phyloP scores from a whole-genome alignment of 1,140 invertebrate genomes.

The Brachionus calyciflorus region DNA sequence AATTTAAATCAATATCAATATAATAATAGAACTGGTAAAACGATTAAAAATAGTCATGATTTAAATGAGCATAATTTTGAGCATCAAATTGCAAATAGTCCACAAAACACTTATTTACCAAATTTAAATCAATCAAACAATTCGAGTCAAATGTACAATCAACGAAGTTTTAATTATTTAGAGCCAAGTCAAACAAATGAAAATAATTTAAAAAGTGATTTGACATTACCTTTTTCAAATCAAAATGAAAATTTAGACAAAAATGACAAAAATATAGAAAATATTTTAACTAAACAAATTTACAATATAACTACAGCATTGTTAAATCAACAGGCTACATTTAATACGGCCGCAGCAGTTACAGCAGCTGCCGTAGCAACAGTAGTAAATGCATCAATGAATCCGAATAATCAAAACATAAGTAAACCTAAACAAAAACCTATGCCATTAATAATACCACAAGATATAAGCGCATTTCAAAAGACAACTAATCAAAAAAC shows the following conservation, averaged over 20 bases:
- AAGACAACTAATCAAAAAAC: background rate
- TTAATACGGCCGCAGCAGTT: slow-evolving; percentile 49
- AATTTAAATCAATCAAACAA: no score
- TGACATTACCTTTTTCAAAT: background rate
- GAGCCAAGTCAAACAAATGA: no score
- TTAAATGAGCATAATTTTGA: no score
- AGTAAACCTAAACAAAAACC: slow-evolving; percentile 60
- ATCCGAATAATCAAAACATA: slow-evolving; percentile 33
- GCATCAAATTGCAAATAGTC: no score
- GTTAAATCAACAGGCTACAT: slow-evolving; percentile 18
- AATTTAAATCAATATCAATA: no score
- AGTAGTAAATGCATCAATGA: slow-evolving; percentile 46
- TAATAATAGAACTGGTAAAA: no score
- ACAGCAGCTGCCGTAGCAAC: slow-evolving; percentile 58
- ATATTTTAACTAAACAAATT: background rate
- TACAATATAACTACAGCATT: slow-evolving; percentile 47
- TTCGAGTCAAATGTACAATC: no score
- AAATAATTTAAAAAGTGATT: background rate
- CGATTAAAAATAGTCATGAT: no score
- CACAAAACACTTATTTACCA: no score
- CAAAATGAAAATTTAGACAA: background rate
- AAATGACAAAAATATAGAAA: background rate
- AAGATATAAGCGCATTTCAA: slow-evolving; percentile 62
- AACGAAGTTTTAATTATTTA: no score
- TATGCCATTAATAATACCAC: slow-evolving; percentile 65